Base-by-base conservation (phyloP, 1,140 invertebrate species). In the Drosophila gunungcola region DNA sequence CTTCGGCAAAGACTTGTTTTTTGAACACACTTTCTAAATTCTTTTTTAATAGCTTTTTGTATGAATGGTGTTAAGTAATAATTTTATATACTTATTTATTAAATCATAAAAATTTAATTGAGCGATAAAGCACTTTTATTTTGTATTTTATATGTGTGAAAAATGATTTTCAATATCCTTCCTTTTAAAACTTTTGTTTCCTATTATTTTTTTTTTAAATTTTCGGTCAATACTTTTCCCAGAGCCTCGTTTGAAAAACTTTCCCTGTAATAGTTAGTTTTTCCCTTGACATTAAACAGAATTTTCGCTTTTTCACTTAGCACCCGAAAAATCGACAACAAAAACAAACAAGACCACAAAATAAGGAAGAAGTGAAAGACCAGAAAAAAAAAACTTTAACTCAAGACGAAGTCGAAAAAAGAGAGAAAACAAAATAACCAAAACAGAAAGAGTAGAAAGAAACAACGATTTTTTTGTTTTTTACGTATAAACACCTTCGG, bases 401-500 rank as follows among this genome's bases (percentile, higher is more conserved):
- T 74, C 21, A 41, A 75, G 60, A 75, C 52, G 32, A 27, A 56
- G 39, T 48, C 52, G 39, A 63, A 73, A 48, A 39, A 34, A 45
- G 32, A 73, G 48, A 49, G 39, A 74, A 53, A 73, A 73, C 34
- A 63, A 43, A 70, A 73, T 51, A 69, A 39, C 65, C 49, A 73
- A 51, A 72, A 73, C 32, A 72, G 39, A 58, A 21, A 36, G 41
- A 69, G 41, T n/a, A 49, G n/a, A 49, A 64, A 63, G 43, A 63
- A 32, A 45, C 61, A 41, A 54, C 34, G 36, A 61, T 57, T 38
- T 41, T 58, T 64, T 49, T 29, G 25, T 58, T 42, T 46, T 42
- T 73, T 62, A 34, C 39, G 67, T 63, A 75, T 74, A 74, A 74
- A 74, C 72, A 75, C 70, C 72, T 75, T 74, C 58, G 55, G 73